Percentiles rank a stretch among this genome's conserved stretches.
phyloP scores from a whole-genome alignment of 2,113 vertebrate genomes.

The Hiodon alosoides region DNA sequence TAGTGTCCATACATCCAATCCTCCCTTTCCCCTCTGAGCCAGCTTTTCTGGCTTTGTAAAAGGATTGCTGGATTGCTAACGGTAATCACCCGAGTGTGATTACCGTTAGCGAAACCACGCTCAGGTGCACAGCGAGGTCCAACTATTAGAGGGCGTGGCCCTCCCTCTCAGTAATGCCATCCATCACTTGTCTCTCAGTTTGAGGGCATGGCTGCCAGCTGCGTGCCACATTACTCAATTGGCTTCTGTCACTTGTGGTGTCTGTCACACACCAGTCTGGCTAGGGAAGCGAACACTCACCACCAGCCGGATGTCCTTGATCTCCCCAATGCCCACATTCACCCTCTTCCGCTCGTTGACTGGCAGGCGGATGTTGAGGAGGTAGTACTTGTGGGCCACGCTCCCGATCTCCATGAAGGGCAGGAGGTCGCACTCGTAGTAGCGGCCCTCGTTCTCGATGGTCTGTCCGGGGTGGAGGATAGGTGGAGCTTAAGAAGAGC shows the following conservation, averaged over 20 bases:
- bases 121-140: no score
- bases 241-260: no score
- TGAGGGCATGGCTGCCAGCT: no score
- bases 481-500: neutral
- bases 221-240: no score
- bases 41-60: neutral
- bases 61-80: no score
- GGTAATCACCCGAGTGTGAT: no score
- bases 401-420: constrained; percentile 95
- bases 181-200: no score
- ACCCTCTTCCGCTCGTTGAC: constrained; percentile 83
- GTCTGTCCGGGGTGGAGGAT: constrained; percentile 56
- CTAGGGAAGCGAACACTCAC: constrained; percentile 51
- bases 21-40: neutral
- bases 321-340: constrained; percentile 90
- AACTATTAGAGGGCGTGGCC: no score
- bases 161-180: no score
- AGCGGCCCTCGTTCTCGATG: constrained; percentile 78
- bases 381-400: constrained; percentile 92
- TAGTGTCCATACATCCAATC: neutral
- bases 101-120: no score
- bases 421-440: constrained; percentile 86
- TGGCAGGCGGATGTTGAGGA: constrained; percentile 90
- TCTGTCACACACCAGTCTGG: no score
- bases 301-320: constrained; percentile 87